These are phyloP conservation scores for Helicoverpa assulta DNA, from an alignment of 2,888 invertebrate genomes.

Conservation along the genomic window DNA sequence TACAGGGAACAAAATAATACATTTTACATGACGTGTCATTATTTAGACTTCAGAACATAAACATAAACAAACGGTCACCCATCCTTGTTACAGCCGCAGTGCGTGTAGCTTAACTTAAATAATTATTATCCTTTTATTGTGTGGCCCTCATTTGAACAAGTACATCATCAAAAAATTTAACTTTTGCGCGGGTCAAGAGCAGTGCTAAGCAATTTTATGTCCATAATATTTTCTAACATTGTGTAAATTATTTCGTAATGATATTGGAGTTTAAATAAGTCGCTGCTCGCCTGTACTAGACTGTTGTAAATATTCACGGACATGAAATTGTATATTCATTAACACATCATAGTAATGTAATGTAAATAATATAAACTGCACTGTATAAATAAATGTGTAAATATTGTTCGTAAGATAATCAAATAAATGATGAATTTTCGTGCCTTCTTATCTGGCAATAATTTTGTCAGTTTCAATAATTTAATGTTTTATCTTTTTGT, in stretches of 20 bases:
- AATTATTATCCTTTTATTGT: background rate
- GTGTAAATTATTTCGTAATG: background rate
- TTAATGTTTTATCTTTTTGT: constrained; percentile 12
- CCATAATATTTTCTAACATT: background rate
- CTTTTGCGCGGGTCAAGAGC: background rate
- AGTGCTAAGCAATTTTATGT: background rate
- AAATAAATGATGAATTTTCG: constrained; percentile 63
- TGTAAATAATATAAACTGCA: constrained; percentile 52
- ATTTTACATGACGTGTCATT: constrained; percentile 6
- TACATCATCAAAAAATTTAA: background rate
- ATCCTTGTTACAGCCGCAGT: background rate
- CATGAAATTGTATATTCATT: constrained; percentile 45
- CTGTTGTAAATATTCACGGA: constrained; percentile 54
- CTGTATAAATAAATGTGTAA: constrained; percentile 80
- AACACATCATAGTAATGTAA: constrained; percentile 36
- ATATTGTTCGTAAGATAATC: constrained; percentile 59
- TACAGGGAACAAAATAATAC: constrained; percentile 47
- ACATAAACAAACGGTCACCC: background rate
- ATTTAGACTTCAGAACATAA: background rate
- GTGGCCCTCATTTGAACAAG: background rate
- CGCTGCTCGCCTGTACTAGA: constrained; percentile 36
- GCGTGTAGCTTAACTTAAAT: background rate
- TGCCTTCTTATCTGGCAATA: constrained; percentile 62
- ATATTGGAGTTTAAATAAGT: background rate
- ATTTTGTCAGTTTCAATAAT: constrained; percentile 28